Evolutionary conservation across 2,797 vertebrate species (phyloP).

Genomic region (Coranthus polyacanthus): DNA sequence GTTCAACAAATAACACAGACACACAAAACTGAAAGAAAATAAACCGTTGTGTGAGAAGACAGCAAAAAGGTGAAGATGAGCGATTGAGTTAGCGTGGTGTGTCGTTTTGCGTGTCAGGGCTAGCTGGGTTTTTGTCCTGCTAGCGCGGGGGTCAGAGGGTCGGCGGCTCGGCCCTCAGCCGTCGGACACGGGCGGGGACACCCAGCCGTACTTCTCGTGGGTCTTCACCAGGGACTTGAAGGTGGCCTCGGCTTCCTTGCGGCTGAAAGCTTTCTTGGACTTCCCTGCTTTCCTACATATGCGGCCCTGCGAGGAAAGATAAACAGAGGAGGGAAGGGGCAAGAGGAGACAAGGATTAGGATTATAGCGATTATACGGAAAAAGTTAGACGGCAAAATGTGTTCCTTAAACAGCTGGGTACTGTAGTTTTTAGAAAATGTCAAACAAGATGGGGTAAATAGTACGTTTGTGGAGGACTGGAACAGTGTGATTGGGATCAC

Average conservation of each 20-base stretch:
- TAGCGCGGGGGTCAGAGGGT: constrained; percentile 48
- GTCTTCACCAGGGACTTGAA: constrained; percentile 99
- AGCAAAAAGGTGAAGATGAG: constrained; percentile 53
- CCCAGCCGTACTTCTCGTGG: constrained; percentile 99
- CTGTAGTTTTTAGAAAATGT: no score
- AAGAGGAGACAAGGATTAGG: neutral
- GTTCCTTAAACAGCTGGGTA: no score
- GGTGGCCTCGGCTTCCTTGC: constrained; percentile 98
- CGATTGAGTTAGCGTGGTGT: constrained; percentile 77
- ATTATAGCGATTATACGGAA: no score
- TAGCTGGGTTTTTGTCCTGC: constrained; percentile 64
- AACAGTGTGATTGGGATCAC: no score
- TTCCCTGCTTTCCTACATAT: constrained; percentile 99
- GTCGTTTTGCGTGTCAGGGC: constrained; percentile 71
- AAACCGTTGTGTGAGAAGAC: constrained; percentile 30
- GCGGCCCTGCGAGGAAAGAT: constrained; percentile 87
- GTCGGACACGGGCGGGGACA: constrained; percentile 97
- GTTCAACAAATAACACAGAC: constrained; percentile 20
- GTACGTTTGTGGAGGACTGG: no score
- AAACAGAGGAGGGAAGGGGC: no score
- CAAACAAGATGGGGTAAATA: no score
- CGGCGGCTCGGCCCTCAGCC: constrained; percentile 85
- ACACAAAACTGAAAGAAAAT: constrained; percentile 27
- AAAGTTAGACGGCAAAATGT: no score
- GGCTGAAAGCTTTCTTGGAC: constrained; percentile 99